Base-by-base conservation (phyloP, 2,888 invertebrate genomes). In the Zelleria hepariella region DNA sequence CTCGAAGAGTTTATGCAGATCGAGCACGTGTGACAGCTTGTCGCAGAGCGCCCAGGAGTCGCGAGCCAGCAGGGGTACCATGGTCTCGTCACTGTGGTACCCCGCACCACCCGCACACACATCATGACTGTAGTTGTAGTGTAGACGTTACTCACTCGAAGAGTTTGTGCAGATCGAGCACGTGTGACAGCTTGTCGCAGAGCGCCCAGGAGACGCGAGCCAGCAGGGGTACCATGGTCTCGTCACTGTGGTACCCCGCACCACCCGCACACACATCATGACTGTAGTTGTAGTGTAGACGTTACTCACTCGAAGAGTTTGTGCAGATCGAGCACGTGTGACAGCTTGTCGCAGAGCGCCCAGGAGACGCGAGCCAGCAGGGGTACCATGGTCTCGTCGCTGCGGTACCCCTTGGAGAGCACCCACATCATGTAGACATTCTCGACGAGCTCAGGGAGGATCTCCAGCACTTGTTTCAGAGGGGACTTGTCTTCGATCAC, bases 221-320 rank as follows among this genome's bases (percentile, higher is more conserved):
- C 73, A 98, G 89, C 2, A 98, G 85, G 0, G 94, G 92, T 25
- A 95, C 92, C 96, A 98, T 97, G 61, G 94, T 91, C 62, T 95
- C 95, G 71, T 97, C 97, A 0, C 89, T 92, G 62, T 94, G 93
- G 75, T 95, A 98, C 69, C 96, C 93, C 58, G 92, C 88, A 0
- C n/a, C n/a, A 97, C 97, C 59, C 97, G 91, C 57, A 97, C 94
- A 98, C 98, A 98, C 71, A 97, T 94, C 91, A 97, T 94, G 67
- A n/a, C n/a, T n/a, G n/a, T n/a, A n/a, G n/a, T n/a, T n/a, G n/a
- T n/a, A n/a, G n/a, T n/a, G n/a, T n/a, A n/a, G n/a, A n/a, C n/a
- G n/a, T n/a, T n/a, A 76, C 91, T 89, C 83, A 96, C 96, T 92
- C 92, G 80, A 96, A 97, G 24, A 98, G 88, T 57, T 89, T 91